A percentile compares a stretch with the other conserved stretches of the same genome.
Conservation (phyloP, 2,113 vertebrate genomes). For the Notarius lentiginosus region DNA sequence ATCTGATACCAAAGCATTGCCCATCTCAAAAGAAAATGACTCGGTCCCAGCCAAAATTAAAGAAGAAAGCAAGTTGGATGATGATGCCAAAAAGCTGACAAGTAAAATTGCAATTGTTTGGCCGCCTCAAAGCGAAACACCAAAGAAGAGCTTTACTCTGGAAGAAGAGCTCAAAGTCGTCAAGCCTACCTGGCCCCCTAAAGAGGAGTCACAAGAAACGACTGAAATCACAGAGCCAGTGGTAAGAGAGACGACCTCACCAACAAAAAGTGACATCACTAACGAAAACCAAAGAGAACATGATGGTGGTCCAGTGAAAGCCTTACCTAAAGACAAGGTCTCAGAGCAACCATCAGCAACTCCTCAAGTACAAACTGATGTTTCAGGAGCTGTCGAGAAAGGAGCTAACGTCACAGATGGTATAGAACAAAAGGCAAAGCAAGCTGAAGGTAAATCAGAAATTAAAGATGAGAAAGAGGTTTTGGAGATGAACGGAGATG, state of each 20-base stretch:
- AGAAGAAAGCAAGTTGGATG: slow-evolving; percentile 55
- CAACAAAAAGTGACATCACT: slow-evolving; percentile 57
- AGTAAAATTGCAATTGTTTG: slow-evolving; percentile 88
- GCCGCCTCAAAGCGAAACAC: slow-evolving; percentile 82
- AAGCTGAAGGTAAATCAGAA: slow-evolving; percentile 47
- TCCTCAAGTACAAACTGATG: neutral
- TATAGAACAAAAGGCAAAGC: slow-evolving; percentile 49
- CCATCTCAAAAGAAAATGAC: slow-evolving; percentile 37
- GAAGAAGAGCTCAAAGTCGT: slow-evolving; percentile 81
- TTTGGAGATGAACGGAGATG: slow-evolving; percentile 41
- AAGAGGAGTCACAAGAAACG: slow-evolving; percentile 55
- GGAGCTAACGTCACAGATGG: slow-evolving; percentile 37
- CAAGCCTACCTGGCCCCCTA: slow-evolving; percentile 88
- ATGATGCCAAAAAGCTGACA: slow-evolving; percentile 70
- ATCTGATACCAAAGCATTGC: slow-evolving; percentile 49
- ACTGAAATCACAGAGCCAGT: slow-evolving; percentile 37
- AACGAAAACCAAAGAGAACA: slow-evolving; percentile 59
- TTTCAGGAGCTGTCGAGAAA: slow-evolving; percentile 38
- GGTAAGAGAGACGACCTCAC: slow-evolving; percentile 25
- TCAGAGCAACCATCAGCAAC: slow-evolving; percentile 18
- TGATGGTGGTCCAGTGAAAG: neutral
- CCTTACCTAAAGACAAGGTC: slow-evolving; percentile 18
- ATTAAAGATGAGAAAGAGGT: slow-evolving; percentile 40
- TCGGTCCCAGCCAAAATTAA: slow-evolving; percentile 38
- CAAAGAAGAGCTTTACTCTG: slow-evolving; percentile 74